These are phyloP conservation scores for Drosophila tani DNA, from an alignment of 1,140 invertebrate species.

Conservation along the genomic window DNA sequence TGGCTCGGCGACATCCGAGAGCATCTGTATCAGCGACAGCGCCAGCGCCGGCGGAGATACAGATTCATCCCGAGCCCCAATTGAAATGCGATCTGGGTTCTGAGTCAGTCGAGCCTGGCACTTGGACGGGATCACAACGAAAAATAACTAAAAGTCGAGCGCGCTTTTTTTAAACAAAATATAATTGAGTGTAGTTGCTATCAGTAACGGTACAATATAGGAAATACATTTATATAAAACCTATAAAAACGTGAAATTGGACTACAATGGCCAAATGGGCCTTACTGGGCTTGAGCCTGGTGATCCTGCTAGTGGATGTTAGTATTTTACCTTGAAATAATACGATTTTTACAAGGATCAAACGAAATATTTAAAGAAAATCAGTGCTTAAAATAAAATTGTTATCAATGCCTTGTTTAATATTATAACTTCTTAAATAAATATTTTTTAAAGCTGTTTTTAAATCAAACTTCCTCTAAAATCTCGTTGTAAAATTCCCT, in stretches of 20 bases:
- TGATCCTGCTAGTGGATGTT: constrained; percentile 40
- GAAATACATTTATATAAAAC: constrained; percentile 2
- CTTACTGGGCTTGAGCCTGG: constrained; percentile 32
- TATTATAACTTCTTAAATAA: not conserved
- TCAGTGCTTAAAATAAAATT: not conserved
- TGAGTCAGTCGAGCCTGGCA: constrained; percentile 55
- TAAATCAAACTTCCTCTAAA: not conserved
- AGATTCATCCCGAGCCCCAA: constrained; percentile 36
- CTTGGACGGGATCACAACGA: constrained; percentile 41
- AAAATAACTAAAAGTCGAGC: constrained; percentile 6
- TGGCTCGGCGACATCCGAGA: constrained; percentile 34
- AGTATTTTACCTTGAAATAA: constrained; percentile 5
- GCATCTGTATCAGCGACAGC: constrained; percentile 30
- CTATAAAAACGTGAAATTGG: not conserved
- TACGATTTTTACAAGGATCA: not conserved
- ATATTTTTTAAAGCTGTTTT: not conserved
- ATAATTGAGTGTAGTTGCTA: constrained; percentile 10
- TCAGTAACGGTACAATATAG: constrained; percentile 28
- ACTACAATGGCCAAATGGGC: constrained; percentile 34
- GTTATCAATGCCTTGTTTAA: not conserved
- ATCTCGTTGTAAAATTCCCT: too few species aligned
- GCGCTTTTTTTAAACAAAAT: not conserved
- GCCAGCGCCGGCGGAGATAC: constrained; percentile 22
- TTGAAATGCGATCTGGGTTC: constrained; percentile 34
- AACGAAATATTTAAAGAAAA: not conserved